Conservation (phyloP, 2,797 vertebrate species). For the Eupleurogrammus muticus region DNA sequence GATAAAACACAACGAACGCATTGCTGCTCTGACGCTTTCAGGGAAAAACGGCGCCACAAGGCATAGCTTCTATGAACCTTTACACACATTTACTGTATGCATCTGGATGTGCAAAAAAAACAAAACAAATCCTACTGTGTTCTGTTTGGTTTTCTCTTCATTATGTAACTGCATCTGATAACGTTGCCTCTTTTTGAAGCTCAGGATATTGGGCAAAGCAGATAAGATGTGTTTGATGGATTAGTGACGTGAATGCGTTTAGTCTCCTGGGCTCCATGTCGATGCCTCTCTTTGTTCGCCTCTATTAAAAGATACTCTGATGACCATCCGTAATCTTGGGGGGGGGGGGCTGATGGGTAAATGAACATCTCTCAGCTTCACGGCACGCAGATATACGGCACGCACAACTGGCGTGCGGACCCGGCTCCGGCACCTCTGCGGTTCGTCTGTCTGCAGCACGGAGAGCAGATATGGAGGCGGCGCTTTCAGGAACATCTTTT, state of each 20-base stretch:
- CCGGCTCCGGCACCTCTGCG: conserved; percentile 48
- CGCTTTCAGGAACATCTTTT: conserved; percentile 74
- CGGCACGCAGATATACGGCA: conserved; percentile 9
- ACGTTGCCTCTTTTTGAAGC: conserved; percentile 53
- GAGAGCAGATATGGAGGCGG: conserved; percentile 58
- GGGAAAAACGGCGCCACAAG: background rate
- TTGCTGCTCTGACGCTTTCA: background rate
- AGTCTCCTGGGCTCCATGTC: conserved; percentile 59
- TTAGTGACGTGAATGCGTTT: conserved; percentile 62
- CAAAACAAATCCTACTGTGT: conserved; percentile 18
- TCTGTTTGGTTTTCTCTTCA: conserved; percentile 48
- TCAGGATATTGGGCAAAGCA: conserved; percentile 71
- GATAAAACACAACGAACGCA: background rate
- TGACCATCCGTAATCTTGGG: conserved; percentile 56
- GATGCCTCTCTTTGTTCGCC: conserved; percentile 57
- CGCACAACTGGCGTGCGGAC: conserved; percentile 46
- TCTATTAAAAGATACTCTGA: conserved; percentile 64
- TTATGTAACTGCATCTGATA: conserved; percentile 72
- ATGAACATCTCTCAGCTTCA: conserved; percentile 46
- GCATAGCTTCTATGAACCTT: background rate
- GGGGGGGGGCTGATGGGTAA: conserved; percentile 59
- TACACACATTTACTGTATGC: background rate
- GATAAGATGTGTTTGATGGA: conserved; percentile 76
- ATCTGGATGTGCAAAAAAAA: conserved; percentile 8
- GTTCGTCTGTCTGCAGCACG: conserved; percentile 45